Base-by-base conservation (phyloP, 2,113 vertebrate genomes). In the Bucco capensis region DNA sequence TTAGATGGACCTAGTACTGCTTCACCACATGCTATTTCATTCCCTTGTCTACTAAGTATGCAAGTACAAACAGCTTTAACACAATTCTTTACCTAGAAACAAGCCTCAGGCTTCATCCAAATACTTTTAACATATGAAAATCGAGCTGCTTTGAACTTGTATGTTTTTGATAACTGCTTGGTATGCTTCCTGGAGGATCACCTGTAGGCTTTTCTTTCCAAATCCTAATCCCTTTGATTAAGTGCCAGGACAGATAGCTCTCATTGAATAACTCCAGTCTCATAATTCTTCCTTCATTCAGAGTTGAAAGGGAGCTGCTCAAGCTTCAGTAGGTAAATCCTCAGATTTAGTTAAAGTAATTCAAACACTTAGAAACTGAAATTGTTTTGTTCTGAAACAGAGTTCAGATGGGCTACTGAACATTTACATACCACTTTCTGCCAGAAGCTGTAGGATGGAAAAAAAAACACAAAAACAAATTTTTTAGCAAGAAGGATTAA, bases 141-240 rank as follows among this genome's bases (percentile, higher is more conserved):
- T 99, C 98, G 98, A 99, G 98, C 97, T 97, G 98, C 99, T 99
- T 99, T 99, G 99, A 99, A 99, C 98, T 98, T 98, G 98, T 97
- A 97, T 99, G 98, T 99, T 99, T 99, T 98, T 99, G 98, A 99
- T 99, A 99, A 99, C 98, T 98, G 98, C 98, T 99, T 98, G 98
- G 98, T 99, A 98, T 98, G 98, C 98, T 99, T 99, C 99, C 98
- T 99, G 98, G 97, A 98, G 98, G 98, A 98, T 98, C 98, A 99
- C 99, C 98, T 99, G 98, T 99, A 98, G 98, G 98, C 98, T 98
- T 98, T 97, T 98, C 98, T 99, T 98, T 98, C 98, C 98, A 98
- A 98, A 98, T 98, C 98, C 98, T 98, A 98, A 99, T 99, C 98
- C 98, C 98, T 99, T 99, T 99, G 99, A 99, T 99, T 98, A 98